Conservation (phyloP, 1,140 invertebrate genomes). For the Drosophila repleta region DNA sequence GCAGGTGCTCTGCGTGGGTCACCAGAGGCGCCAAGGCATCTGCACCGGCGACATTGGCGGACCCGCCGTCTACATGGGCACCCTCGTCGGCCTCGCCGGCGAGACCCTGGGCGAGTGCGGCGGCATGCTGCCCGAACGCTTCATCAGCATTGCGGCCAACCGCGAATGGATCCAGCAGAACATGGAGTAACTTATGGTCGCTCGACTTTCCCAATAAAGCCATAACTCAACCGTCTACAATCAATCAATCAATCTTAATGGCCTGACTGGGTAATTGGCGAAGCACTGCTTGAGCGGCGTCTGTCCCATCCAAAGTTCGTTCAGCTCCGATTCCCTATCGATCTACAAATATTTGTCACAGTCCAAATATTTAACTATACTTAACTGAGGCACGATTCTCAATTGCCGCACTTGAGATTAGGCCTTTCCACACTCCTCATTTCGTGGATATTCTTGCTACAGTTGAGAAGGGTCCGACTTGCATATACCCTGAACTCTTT, state of each 20-base stretch:
- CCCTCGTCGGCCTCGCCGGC: conserved; percentile 65
- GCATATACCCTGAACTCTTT: background rate
- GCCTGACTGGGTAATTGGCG: no score
- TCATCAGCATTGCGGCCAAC: conserved; percentile 64
- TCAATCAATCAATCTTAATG: background rate
- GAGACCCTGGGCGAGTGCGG: conserved; percentile 66
- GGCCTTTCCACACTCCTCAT: background rate
- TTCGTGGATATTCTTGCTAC: background rate
- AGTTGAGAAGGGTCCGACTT: background rate
- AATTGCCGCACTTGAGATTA: conserved; percentile 5
- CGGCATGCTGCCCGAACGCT: conserved; percentile 64
- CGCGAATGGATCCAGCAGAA: conserved; percentile 67
- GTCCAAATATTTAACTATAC: background rate
- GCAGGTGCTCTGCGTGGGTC: conserved; percentile 66
- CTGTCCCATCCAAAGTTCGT: no score
- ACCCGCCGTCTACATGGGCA: conserved; percentile 58
- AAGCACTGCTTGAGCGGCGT: no score
- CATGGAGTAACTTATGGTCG: conserved; percentile 47
- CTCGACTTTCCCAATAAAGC: background rate
- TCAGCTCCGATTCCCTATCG: background rate
- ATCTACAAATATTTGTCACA: background rate
- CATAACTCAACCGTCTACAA: background rate
- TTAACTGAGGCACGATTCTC: background rate
- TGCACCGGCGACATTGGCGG: conserved; percentile 70
- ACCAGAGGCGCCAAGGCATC: conserved; percentile 62